A percentile compares a stretch with the other conserved stretches of the same genome.
Evolutionary conservation across 2,888 invertebrate species (phyloP).

Genomic region (Allygus modestus): DNA sequence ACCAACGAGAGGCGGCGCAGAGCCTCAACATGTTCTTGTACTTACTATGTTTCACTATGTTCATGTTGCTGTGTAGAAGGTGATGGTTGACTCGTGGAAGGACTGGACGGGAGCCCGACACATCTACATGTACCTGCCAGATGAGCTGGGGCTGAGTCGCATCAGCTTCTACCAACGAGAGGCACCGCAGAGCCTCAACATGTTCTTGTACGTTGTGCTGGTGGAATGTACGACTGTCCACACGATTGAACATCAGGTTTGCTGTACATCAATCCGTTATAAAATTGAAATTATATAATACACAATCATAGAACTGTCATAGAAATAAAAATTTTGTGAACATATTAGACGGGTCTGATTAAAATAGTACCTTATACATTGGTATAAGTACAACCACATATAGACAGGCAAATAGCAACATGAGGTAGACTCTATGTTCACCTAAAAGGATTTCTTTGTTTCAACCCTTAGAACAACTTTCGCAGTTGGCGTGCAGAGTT

Average conservation of each 20-base stretch:
- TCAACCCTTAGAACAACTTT: too few species aligned
- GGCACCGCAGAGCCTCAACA: constrained; percentile 73
- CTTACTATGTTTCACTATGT: background rate
- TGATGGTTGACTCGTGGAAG: constrained; percentile 75
- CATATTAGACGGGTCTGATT: too few species aligned
- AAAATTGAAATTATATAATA: too few species aligned
- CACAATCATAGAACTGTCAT: too few species aligned
- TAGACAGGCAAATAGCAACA: too few species aligned
- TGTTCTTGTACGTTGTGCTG: constrained; percentile 75
- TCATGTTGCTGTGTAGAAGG: constrained; percentile 67
- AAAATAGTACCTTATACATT: too few species aligned
- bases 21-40: constrained; percentile 10
- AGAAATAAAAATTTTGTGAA: too few species aligned
- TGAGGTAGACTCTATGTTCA: background rate
- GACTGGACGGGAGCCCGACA: constrained; percentile 75
- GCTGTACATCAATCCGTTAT: too few species aligned
- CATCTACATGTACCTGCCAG: constrained; percentile 74
- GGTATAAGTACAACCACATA: too few species aligned
- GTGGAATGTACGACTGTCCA: constrained; percentile 73
- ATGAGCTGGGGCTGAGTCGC: constrained; percentile 73
- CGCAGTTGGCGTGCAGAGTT: too few species aligned
- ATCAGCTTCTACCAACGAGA: constrained; percentile 74
- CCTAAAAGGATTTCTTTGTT: background rate
- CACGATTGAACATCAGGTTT: constrained; percentile 71
- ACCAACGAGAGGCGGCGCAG: too few species aligned